Evolutionary conservation across 2,888 invertebrate species (phyloP).

Genomic region (Andrena praecox): DNA sequence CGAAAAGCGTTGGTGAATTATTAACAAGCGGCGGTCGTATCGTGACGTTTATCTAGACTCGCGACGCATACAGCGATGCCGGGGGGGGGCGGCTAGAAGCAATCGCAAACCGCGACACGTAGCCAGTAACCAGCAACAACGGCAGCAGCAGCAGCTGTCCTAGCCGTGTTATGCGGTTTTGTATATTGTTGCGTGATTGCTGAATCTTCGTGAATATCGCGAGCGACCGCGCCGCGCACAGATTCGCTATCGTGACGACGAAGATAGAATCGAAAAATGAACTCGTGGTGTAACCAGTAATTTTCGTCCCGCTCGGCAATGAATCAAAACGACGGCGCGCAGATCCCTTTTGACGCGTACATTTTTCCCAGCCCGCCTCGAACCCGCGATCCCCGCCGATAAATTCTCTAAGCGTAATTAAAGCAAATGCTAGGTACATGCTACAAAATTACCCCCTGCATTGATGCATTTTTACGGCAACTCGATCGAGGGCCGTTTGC

Average conservation of each 20-base stretch:
- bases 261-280: constrained; percentile 61
- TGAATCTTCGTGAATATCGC: constrained; percentile 70
- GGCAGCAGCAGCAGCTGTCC: constrained; percentile 34
- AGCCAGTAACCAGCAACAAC: constrained; percentile 2
- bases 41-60: constrained; percentile 42
- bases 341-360: constrained; percentile 43
- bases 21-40: constrained; percentile 17
- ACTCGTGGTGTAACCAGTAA: constrained; percentile 55
- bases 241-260: constrained; percentile 60
- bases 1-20: constrained; percentile 36
- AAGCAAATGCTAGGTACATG: constrained; percentile 14
- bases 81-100: constrained; percentile 15
- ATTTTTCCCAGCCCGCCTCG: constrained; percentile 40
- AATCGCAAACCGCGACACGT: constrained; percentile 47
- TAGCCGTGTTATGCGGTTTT: constrained; percentile 32
- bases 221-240: constrained; percentile 67
- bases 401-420: constrained; percentile 57
- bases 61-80: constrained; percentile 23
- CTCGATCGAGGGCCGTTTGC: neutral
- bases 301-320: constrained; percentile 47
- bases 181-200: constrained; percentile 71
- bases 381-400: constrained; percentile 40
- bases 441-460: neutral
- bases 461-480: neutral
- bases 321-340: constrained; percentile 51